Percentiles rank a stretch among this genome's conserved stretches.
These are phyloP conservation scores for Hippocampus comes DNA, from an alignment of 2,113 vertebrate genomes.

Conservation along the genomic window DNA sequence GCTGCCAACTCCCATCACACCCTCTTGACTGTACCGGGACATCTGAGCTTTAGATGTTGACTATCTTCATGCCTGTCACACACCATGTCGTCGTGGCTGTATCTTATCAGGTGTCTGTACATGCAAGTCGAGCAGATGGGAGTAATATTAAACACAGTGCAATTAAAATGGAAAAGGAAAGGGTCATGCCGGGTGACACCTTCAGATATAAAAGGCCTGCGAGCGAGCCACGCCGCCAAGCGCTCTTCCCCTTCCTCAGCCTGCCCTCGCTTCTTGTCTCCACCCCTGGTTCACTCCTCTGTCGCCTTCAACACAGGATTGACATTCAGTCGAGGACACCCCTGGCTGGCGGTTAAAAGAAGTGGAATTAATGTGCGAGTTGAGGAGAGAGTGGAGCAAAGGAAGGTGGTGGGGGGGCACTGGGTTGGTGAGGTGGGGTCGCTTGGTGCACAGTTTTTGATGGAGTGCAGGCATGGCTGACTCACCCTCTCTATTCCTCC, in stretches of 20 bases:
- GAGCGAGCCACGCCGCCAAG: constrained; percentile 40
- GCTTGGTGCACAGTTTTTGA: constrained; percentile 64
- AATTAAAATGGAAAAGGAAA: constrained; percentile 60
- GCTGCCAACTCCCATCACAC: constrained; percentile 25
- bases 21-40: constrained; percentile 18
- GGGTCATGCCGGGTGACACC: constrained; percentile 54
- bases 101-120: constrained; percentile 51
- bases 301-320: constrained; percentile 63
- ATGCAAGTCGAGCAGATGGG: constrained; percentile 43
- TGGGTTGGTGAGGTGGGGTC: constrained; percentile 26
- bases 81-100: constrained; percentile 15
- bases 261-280: constrained; percentile 28
- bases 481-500: constrained; percentile 47
- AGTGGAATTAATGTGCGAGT: constrained; percentile 68
- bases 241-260: neutral
- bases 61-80: constrained; percentile 42
- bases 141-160: constrained; percentile 45
- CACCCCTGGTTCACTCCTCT: constrained; percentile 46
- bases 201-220: constrained; percentile 42
- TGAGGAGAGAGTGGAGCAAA: constrained; percentile 41
- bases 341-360: constrained; percentile 65
- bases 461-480: constrained; percentile 68
- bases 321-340: constrained; percentile 70
- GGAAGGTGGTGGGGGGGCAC: constrained; percentile 10
- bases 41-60: constrained; percentile 37